Evolutionary conservation across 1,140 invertebrate species (phyloP), one percentile per base, ranked within the genome.

Genomic region (Drosophila bifasciata): DNA sequence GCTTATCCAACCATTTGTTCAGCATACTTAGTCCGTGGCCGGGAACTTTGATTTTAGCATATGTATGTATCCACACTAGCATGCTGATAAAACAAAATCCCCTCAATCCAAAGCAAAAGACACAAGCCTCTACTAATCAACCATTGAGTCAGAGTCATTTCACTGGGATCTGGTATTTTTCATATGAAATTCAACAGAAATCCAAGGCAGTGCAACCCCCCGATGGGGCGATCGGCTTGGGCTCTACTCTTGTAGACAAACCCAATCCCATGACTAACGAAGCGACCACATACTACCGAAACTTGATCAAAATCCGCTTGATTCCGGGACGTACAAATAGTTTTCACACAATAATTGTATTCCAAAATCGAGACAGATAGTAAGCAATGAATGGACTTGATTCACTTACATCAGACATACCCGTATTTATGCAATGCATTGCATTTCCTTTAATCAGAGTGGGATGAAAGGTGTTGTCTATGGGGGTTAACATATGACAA

Each of bases 141-240:
- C 9, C 51, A 43, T 28, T 68, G 62, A 68, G 64, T 68, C 63
- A 67, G n/a, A n/a, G n/a, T n/a, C n/a, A n/a, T n/a, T 28, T 21
- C 0, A 44, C 5, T 2, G 28, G 32, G 40, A 41, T 64, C 32
- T 64, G 58, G n/a, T 64, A 48, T 49, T 28, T 32, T 5, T 28
- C 25, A 49, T 21, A 15, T 61, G 0, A 19, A 39, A 11, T 55
- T 68, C 28, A 28, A 16, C 21, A 40, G 23, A 40, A 68, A 32
- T 48, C 13, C 3, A 21, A 25, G 16, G 32, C 8, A 45, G 13
- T 13, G 11, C 32, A 36, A 8, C 11, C 11, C 32, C 2, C 32
- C 32, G 11, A 25, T 6, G 25, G 25, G 6, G 1, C 25, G n/a
- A n/a, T n/a, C n/a, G n/a, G n/a, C n/a, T n/a, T 25, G 23, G 23